Base-by-base conservation (phyloP, 2,888 invertebrate species). In the Drosophila maculinotata region DNA sequence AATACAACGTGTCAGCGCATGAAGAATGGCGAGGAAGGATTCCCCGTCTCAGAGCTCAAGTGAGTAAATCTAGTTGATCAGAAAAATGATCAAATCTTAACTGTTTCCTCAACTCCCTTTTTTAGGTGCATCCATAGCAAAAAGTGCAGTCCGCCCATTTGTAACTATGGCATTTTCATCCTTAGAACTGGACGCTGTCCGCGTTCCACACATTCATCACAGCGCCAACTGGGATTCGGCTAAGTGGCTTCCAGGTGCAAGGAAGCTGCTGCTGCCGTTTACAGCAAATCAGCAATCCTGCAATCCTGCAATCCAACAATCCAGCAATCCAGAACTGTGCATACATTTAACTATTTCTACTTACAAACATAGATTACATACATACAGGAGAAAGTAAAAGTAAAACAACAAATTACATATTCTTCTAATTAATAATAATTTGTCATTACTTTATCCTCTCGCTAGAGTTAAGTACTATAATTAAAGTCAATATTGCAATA, bases 21-120 rank as follows among this genome's bases (percentile, higher is more conserved):
- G 79, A 94, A 94, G 83, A 92, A 93, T 66, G 95, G 95, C 58
- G 93, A 93, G 77, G 94, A 94, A 74, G 93, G 93, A 76, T 93
- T 95, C 84, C 93, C 94, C 31, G 91, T 94, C 62, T 92, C 92
- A 23, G 95, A 95, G 89, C 92, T 94, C 91, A 91, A 93, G 95
- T 95, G 65, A 79, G 86, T 28, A 4, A 20, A 20, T 20, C 20
- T 20, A 20, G 4, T 20, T 20, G 2, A 20, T 20, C 2, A 20
- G 20, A 20, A 20, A n/a, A n/a, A n/a, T n/a, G n/a, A n/a, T n/a
- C 31, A 31, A 12, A n/a, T 7, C n/a, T 20, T 10, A 20, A n/a
- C n/a, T 6, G 2, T 3, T 1, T 5, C 28, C 15, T 8, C 23
- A 5, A 6, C 15, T 8, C 8, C 2, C 15, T 14, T 4, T 76